These are phyloP conservation scores for Cinara cedri DNA, from an alignment of 2,888 invertebrate genomes.

Conservation along the genomic window DNA sequence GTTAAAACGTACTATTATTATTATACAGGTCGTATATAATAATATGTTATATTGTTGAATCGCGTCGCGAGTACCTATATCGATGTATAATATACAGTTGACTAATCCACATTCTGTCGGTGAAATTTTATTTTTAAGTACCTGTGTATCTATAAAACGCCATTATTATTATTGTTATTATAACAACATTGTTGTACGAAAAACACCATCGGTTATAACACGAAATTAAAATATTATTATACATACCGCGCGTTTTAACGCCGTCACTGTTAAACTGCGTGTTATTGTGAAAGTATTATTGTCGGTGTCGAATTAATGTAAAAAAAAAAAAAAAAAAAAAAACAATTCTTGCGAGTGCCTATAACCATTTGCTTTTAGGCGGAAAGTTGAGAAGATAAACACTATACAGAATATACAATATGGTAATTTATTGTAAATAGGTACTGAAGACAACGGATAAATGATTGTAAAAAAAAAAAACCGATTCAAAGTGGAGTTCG, in stretches of 20 bases:
- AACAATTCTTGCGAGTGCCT: too few species aligned
- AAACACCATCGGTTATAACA: neutral
- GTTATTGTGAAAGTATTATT: slow-evolving; percentile 22
- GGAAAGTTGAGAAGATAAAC: too few species aligned
- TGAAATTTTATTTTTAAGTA: slow-evolving; percentile 7
- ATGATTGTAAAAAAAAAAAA: too few species aligned
- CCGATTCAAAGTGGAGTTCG: too few species aligned
- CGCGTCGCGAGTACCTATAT: neutral
- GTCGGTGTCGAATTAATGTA: too few species aligned
- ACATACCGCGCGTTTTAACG: neutral
- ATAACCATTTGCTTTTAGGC: too few species aligned
- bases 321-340: too few species aligned
- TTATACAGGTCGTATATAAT: too few species aligned
- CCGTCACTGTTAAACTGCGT: neutral
- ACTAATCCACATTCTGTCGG: neutral
- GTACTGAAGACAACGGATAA: too few species aligned
- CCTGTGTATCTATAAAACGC: neutral
- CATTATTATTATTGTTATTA: neutral
- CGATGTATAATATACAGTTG: neutral
- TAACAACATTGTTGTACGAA: neutral
- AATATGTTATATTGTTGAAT: neutral
- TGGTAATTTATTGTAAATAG: too few species aligned
- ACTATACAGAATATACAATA: too few species aligned
- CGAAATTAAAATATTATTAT: neutral
- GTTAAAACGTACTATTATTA: neutral